Evolutionary conservation across 2,888 invertebrate species (phyloP).

Genomic region (Dione vanillae): DNA sequence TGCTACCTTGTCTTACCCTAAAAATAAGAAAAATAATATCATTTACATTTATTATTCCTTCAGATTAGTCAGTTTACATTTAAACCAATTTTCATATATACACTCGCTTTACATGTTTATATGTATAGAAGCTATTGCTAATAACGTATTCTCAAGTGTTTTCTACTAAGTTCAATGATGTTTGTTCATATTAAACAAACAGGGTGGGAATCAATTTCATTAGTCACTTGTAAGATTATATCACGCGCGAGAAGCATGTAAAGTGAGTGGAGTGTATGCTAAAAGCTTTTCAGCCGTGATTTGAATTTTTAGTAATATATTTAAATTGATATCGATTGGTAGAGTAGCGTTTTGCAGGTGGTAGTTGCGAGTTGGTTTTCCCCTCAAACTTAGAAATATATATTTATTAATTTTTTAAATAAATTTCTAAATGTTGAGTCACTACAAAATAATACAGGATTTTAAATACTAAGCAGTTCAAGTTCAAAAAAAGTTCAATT

Average conservation of each 20-base stretch:
- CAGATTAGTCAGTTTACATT: too few species aligned
- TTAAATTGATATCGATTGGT: not conserved
- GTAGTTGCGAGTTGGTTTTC: not conserved
- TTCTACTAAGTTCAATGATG: conserved; percentile 5
- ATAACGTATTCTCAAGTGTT: not conserved
- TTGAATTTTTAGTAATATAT: not conserved
- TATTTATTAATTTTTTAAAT: not conserved
- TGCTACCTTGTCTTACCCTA: too few species aligned
- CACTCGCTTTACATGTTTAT: too few species aligned
- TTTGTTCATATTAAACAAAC: conserved; percentile 34
- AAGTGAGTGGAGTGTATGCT: not conserved
- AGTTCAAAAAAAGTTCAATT: too few species aligned
- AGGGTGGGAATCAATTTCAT: conserved; percentile 41
- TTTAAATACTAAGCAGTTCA: too few species aligned
- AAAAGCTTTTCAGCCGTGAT: not conserved
- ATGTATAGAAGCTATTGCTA: not conserved
- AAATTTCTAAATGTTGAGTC: not conserved
- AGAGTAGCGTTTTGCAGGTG: not conserved
- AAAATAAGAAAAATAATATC: too few species aligned
- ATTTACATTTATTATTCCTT: too few species aligned
- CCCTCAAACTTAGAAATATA: not conserved
- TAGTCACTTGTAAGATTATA: conserved; percentile 36
- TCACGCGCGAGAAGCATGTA: conserved; percentile 29
- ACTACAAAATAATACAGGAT: too few species aligned
- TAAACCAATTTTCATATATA: too few species aligned